Conservation (phyloP, 2,888 invertebrate genomes). For the Ceramica pisi region DNA sequence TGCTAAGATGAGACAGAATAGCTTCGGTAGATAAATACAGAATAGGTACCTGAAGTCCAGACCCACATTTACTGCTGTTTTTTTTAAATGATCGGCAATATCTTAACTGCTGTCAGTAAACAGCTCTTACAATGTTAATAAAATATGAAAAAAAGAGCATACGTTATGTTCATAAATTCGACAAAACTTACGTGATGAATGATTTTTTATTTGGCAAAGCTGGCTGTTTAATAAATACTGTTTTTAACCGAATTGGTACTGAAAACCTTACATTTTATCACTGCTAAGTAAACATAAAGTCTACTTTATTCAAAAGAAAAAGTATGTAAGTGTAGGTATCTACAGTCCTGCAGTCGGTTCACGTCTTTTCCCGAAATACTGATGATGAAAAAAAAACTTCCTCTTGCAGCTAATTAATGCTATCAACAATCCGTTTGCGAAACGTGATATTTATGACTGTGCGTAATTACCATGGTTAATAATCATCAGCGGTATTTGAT, state of each 20-base stretch:
- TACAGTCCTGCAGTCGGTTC: not conserved
- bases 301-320: not conserved
- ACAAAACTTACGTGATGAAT: not conserved
- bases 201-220: no score
- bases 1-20: not conserved
- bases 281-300: no score
- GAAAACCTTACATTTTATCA: not conserved
- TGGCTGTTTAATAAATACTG: no score
- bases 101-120: no score
- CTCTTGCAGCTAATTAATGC: no score
- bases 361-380: not conserved
- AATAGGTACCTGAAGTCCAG: no score
- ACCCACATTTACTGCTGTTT: no score
- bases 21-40: not conserved
- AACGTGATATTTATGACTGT: constrained; percentile 18
- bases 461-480: constrained; percentile 21
- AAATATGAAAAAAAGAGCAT: no score
- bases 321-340: no score
- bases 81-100: no score
- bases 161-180: no score
- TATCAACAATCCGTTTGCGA: constrained; percentile 23
- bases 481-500: constrained; percentile 13
- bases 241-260: not conserved
- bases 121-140: no score
- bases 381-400: not conserved